Conservation (phyloP, 2,888 invertebrate species). For the Hesperia comma region DNA sequence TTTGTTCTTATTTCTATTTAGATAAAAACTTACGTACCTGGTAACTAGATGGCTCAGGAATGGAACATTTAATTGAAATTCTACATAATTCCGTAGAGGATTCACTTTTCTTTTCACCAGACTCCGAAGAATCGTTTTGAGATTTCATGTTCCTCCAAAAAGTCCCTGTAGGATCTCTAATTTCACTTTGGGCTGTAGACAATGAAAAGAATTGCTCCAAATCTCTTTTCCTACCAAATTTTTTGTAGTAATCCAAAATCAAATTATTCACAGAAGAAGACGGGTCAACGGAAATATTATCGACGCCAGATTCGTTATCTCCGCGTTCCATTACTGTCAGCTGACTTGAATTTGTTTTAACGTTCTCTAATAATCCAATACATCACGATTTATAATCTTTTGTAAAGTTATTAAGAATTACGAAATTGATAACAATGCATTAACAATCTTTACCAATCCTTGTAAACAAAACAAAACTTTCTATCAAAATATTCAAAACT, state of each 20-base stretch:
- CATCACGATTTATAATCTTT: constrained; percentile 5
- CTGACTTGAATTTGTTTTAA: constrained; percentile 1
- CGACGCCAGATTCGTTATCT: constrained; percentile 34
- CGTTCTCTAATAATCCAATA: not conserved
- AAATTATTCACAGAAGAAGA: constrained; percentile 67
- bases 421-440: not conserved
- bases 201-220: constrained; percentile 87
- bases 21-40: constrained; percentile 52
- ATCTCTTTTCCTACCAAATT: constrained; percentile 86
- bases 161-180: constrained; percentile 66
- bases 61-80: constrained; percentile 72
- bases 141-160: constrained; percentile 78
- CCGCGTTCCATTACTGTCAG: constrained; percentile 29
- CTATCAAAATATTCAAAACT: constrained; percentile 6
- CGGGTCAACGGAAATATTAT: constrained; percentile 46
- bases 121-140: constrained; percentile 72
- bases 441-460: not conserved
- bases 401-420: too few species aligned
- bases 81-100: constrained; percentile 73
- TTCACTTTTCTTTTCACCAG: constrained; percentile 67
- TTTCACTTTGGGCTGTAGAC: constrained; percentile 73
- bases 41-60: constrained; percentile 62
- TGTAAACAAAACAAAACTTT: constrained; percentile 26
- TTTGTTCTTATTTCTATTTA: too few species aligned
- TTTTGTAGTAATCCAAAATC: constrained; percentile 87